These are phyloP conservation scores for Plumapathes pennacea DNA, from an alignment of 92 coral and sea anemone genomes.

Conservation along the genomic window DNA sequence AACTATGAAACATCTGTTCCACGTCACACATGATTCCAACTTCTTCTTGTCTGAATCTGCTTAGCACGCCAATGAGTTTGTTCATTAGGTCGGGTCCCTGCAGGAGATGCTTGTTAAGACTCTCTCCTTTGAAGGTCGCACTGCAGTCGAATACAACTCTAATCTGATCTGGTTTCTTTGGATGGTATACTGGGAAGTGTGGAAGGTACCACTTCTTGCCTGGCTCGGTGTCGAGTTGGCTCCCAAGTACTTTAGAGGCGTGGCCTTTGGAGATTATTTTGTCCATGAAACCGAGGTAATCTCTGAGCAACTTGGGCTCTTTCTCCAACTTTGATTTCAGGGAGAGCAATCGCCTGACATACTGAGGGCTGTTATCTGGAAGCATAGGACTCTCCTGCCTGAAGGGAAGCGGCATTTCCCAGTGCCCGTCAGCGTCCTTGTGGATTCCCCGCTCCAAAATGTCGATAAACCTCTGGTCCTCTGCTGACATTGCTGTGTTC, in stretches of 20 bases:
- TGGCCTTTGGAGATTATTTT: conserved; percentile 14
- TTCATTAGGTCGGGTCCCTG: conserved; percentile 57
- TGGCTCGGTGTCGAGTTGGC: not conserved
- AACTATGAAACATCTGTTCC: conserved; percentile 59
- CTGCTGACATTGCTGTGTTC: too few species aligned
- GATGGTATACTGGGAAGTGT: conserved; percentile 52
- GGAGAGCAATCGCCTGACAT: not conserved
- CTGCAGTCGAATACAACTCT: conserved; percentile 56
- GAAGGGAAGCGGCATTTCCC: conserved; percentile 20
- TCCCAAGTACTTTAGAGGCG: conserved; percentile 6
- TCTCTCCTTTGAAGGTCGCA: conserved; percentile 41
- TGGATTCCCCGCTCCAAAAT: not conserved
- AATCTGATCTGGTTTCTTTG: conserved; percentile 25
- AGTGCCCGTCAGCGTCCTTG: not conserved
- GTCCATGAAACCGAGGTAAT: conserved; percentile 26
- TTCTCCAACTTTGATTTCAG: not conserved
- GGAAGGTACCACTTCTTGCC: conserved; percentile 46
- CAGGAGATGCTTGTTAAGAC: conserved; percentile 46
- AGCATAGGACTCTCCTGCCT: not conserved
- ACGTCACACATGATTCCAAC: conserved; percentile 54
- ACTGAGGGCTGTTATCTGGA: conserved; percentile 13
- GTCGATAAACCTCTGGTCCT: conserved; percentile 4
- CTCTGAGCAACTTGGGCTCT: conserved; percentile 6
- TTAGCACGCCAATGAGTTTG: conserved; percentile 30
- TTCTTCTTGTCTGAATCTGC: conserved; percentile 28